These are phyloP conservation scores for Capitulum mitella DNA, from an alignment of 2,888 invertebrate species.

Conservation along the genomic window DNA sequence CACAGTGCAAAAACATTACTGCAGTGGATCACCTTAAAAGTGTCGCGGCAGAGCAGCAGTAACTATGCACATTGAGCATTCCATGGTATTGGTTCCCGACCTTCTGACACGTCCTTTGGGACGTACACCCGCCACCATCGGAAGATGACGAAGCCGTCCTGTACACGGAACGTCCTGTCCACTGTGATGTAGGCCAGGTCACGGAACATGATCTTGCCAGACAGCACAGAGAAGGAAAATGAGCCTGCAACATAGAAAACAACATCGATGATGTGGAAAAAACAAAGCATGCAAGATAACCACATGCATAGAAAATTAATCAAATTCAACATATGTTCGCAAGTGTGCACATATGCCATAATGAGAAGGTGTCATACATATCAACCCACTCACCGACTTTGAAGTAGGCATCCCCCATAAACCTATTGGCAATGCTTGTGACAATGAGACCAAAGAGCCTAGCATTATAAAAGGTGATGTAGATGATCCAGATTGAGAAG, in stretches of 20 bases:
- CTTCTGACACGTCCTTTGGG: constrained; percentile 78
- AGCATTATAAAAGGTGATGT: constrained; percentile 91
- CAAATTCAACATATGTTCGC: neutral
- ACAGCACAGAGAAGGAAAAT: constrained; percentile 85
- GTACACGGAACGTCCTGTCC: constrained; percentile 84
- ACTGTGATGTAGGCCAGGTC: constrained; percentile 89
- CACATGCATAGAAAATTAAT: neutral
- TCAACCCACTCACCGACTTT: constrained; percentile 53
- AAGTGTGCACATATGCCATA: neutral
- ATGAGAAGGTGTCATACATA: neutral
- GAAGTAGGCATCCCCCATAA: constrained; percentile 79
- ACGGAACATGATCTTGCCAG: constrained; percentile 97
- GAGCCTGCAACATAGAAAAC: constrained; percentile 52
- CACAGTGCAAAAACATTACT: too few species aligned
- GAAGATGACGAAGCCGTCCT: constrained; percentile 95
- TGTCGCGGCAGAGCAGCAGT: too few species aligned
- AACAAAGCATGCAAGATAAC: constrained; percentile 17
- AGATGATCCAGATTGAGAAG: constrained; percentile 67
- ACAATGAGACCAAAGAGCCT: constrained; percentile 81
- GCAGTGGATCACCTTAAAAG: too few species aligned
- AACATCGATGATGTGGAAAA: neutral
- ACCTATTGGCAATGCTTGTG: constrained; percentile 77
- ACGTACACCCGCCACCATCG: constrained; percentile 96
- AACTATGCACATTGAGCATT: too few species aligned
- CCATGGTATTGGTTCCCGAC: too few species aligned